Percentiles rank a stretch among this genome's conserved stretches.
phyloP scores from a whole-genome alignment of 2,797 vertebrate species.

The Rhincodon typus region DNA sequence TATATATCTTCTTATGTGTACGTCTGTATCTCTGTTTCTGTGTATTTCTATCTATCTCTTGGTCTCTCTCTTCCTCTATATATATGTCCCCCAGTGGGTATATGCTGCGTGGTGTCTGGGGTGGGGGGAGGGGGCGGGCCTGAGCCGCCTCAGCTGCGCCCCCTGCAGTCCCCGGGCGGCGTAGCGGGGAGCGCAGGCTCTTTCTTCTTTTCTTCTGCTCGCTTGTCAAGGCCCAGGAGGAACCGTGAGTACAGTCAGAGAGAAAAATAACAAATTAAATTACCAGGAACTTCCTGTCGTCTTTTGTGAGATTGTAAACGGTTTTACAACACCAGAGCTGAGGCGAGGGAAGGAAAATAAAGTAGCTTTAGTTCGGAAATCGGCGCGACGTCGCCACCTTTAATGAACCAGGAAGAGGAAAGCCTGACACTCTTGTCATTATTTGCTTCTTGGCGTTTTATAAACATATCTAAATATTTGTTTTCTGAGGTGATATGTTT shows the following conservation, averaged over 20 bases:
- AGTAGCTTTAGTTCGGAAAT: not conserved
- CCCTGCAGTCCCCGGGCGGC: not conserved
- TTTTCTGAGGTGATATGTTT: not conserved
- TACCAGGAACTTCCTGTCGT: not conserved
- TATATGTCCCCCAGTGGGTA: not conserved
- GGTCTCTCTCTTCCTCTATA: not conserved
- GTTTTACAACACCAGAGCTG: not conserved
- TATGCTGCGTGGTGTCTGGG: not conserved
- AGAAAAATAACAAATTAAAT: constrained; percentile 24
- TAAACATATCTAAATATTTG: not conserved
- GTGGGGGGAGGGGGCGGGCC: not conserved
- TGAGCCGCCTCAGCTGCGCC: not conserved
- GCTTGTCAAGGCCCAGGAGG: constrained; percentile 34
- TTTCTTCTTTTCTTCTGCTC: constrained; percentile 27
- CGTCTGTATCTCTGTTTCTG: too few relatives aligned
- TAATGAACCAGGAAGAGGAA: constrained; percentile 32
- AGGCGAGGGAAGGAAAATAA: not conserved
- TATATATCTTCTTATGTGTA: too few relatives aligned
- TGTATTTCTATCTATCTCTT: not conserved
- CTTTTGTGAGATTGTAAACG: not conserved
- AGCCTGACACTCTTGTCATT: not conserved
- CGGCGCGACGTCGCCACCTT: not conserved
- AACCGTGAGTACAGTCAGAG: constrained; percentile 25
- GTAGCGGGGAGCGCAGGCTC: not conserved
- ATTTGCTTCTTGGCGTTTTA: not conserved